Base-by-base conservation (phyloP, 2,888 invertebrate species). In the Andrena fulva region DNA sequence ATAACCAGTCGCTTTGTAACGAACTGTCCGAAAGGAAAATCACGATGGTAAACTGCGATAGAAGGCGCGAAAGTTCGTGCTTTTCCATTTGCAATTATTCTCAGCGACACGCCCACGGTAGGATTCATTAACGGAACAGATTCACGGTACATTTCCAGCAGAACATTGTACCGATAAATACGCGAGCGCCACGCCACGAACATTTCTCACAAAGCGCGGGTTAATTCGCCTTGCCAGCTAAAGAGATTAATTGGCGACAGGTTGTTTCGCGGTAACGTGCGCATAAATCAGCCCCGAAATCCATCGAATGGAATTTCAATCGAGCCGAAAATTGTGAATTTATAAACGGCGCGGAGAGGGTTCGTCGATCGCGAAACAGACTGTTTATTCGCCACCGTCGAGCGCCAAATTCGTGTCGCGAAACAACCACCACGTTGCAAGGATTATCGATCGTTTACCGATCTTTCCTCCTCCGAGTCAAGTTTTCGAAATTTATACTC, bases 231-330 rank as follows among this genome's bases (percentile, higher is more conserved):
- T 77, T 77, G 59, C 70, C 78, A 52, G 64, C 64, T 77, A 52
- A 77, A 66, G 64, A 77, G 79, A 80, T 80, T 80, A 77, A 80
- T 80, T 35, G 78, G 66, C 52, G 79, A 70, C 78, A 60, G 79
- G 70, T 70, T 79, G 79, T 77, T 66, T 70, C 77, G 42, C 70
- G 64, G 12, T 24, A 59, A 70, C 78, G 52, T n/a, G 2, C 60
- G 64, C 66, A 80, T 80, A 77, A 77, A 80, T 80, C 70, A 70
- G 27, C 70, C 27, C 27, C 24, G 42, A 31, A 29, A 68, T 77
- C 33, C 54, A 63, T 24, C n/a, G 64, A 77, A 63, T 20, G 50
- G 24, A 52, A 64, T 20, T 27, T 33, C 33, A 35, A 77, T 77
- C 77, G 63, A 29, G 16, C 52, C n/a, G 29, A 56, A 64, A 77